Evolutionary conservation across 2,888 invertebrate species (phyloP).

Genomic region (Drosophila longiperda): DNA sequence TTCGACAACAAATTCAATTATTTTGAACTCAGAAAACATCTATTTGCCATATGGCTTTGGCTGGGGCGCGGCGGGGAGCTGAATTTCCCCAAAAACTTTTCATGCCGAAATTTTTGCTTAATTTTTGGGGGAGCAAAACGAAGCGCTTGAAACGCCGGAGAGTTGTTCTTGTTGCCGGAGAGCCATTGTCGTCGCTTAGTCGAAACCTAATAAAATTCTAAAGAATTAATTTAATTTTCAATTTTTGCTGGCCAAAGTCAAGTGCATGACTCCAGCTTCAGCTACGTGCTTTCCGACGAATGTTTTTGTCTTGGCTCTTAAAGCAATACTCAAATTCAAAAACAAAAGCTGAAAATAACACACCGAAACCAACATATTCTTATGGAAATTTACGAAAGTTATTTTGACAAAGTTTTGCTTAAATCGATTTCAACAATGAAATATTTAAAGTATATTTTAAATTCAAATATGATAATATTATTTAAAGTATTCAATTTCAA

Average conservation of each 20-base stretch:
- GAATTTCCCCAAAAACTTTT: constrained; percentile 36
- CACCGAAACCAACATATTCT: constrained; percentile 40
- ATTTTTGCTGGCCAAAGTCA: constrained; percentile 65
- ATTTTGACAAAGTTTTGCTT: neutral
- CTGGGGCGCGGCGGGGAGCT: neutral
- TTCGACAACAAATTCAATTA: constrained; percentile 69
- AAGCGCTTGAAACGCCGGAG: constrained; percentile 38
- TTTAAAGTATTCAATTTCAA: neutral
- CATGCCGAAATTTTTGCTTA: constrained; percentile 39
- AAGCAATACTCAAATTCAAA: constrained; percentile 20
- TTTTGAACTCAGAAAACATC: constrained; percentile 31
- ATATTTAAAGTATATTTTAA: neutral
- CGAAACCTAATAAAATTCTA: constrained; percentile 72
- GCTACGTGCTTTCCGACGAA: constrained; percentile 54
- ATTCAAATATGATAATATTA: neutral
- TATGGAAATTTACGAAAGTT: neutral
- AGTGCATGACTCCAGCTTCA: constrained; percentile 52
- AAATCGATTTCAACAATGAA: neutral
- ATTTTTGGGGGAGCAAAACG: constrained; percentile 16
- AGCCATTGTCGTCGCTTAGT: constrained; percentile 52
- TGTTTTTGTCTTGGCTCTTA: constrained; percentile 43
- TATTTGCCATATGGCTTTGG: constrained; percentile 7
- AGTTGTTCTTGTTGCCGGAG: constrained; percentile 39
- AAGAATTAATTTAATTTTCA: constrained; percentile 75
- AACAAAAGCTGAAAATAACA: neutral